These are phyloP conservation scores for Zosterops borbonicus DNA, from an alignment of 2,113 vertebrate genomes.

Conservation along the genomic window DNA sequence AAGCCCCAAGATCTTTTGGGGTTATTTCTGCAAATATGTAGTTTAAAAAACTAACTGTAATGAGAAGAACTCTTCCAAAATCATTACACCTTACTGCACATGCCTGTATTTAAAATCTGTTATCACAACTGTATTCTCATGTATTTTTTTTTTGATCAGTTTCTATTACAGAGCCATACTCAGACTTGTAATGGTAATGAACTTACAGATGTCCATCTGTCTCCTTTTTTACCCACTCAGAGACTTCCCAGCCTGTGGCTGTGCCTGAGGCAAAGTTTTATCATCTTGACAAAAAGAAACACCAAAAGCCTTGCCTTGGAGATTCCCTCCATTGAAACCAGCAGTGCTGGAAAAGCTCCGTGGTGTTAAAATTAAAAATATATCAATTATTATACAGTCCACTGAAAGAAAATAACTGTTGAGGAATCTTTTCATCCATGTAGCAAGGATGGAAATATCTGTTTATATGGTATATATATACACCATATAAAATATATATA, in stretches of 20 bases:
- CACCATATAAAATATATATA: no score
- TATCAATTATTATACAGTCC: slow-evolving; percentile 52
- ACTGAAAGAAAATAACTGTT: neutral
- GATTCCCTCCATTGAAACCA: slow-evolving; percentile 38
- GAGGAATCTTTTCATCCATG: neutral
- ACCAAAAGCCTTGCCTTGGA: slow-evolving; percentile 55
- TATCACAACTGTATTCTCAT: neutral
- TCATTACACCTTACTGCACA: neutral
- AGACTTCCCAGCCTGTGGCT: slow-evolving; percentile 62
- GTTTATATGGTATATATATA: no score
- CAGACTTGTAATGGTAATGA: slow-evolving; percentile 3
- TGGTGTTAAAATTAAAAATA: slow-evolving; percentile 67
- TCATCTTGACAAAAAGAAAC: slow-evolving; percentile 68
- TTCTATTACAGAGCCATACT: neutral
- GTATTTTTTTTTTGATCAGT: neutral
- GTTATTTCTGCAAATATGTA: neutral
- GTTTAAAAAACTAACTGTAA: neutral
- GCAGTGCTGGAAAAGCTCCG: slow-evolving; percentile 17
- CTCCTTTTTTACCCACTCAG: slow-evolving; percentile 38
- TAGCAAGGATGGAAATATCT: neutral
- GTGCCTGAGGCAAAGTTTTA: slow-evolving; percentile 68
- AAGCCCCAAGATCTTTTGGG: neutral
- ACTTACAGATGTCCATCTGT: slow-evolving; percentile 43
- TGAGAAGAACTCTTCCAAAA: neutral
- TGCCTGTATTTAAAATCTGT: neutral